Evolutionary conservation across 2,888 invertebrate species (phyloP).

Genomic region (Malachius bipustulatus): DNA sequence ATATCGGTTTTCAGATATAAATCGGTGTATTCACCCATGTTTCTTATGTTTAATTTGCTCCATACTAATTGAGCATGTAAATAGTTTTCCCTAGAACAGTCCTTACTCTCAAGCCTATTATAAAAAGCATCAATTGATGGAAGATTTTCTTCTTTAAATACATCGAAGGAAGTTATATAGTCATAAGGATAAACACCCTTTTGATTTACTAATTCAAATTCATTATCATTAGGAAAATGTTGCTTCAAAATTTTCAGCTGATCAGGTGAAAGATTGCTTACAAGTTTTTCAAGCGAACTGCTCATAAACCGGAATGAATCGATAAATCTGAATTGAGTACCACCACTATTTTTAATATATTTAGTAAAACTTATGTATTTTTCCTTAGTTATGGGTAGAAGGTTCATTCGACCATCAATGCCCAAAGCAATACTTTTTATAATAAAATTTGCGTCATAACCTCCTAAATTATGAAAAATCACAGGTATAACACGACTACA

Average conservation of each 20-base stretch:
- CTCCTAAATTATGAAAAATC: slow-evolving; percentile 13
- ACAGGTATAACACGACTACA: slow-evolving; percentile 1
- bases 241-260: no score
- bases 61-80: slow-evolving; percentile 25
- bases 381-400: slow-evolving; percentile 8
- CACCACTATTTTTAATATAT: slow-evolving; percentile 4
- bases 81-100: slow-evolving; percentile 13
- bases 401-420: slow-evolving; percentile 1
- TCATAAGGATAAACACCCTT: slow-evolving; percentile 8
- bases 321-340: slow-evolving; percentile 8
- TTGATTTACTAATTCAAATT: background rate
- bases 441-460: slow-evolving; percentile 15
- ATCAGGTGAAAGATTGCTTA: no score
- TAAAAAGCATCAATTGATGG: slow-evolving; percentile 17
- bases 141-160: slow-evolving; percentile 2
- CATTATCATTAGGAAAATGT: no score
- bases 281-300: background rate
- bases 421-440: slow-evolving; percentile 9
- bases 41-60: slow-evolving; percentile 24
- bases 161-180: slow-evolving; percentile 5
- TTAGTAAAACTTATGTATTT: slow-evolving; percentile 9
- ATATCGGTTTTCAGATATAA: slow-evolving; percentile 31
- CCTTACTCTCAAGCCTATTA: slow-evolving; percentile 17
- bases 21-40: slow-evolving; percentile 29
- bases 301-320: slow-evolving; percentile 8